Evolutionary conservation across 2,113 vertebrate genomes (phyloP).

Genomic region (Periophthalmus modestus): DNA sequence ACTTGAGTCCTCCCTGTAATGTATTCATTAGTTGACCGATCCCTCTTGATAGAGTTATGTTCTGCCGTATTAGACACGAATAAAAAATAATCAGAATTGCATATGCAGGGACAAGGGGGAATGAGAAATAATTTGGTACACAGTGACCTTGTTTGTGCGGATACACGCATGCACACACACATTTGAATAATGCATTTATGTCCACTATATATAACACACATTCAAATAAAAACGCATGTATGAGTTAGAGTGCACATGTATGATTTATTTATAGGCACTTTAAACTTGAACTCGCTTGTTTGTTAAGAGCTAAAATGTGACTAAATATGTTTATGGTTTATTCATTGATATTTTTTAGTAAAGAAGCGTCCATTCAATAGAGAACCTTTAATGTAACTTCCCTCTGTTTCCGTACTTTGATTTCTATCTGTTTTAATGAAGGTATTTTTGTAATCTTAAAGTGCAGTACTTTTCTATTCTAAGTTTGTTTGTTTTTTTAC

Average conservation of each 20-base stretch:
- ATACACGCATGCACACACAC: slow-evolving; percentile 4
- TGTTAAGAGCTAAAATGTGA: neutral
- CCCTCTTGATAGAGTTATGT: slow-evolving; percentile 50
- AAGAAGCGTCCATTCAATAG: too few species aligned
- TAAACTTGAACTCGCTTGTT: slow-evolving; percentile 7
- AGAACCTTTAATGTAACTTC: neutral
- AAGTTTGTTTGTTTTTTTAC: too few species aligned
- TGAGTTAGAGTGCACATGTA: neutral
- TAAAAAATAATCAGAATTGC: slow-evolving; percentile 54
- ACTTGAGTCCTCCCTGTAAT: slow-evolving; percentile 38
- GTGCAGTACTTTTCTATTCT: too few species aligned
- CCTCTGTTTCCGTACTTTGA: neutral
- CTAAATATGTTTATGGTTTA: neutral
- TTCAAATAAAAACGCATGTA: slow-evolving; percentile 10
- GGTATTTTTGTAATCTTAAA: neutral
- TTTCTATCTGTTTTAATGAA: neutral
- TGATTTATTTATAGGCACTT: slow-evolving; percentile 15
- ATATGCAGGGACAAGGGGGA: slow-evolving; percentile 32
- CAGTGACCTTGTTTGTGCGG: slow-evolving; percentile 1
- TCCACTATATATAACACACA: slow-evolving; percentile 13
- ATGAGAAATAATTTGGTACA: slow-evolving; percentile 5
- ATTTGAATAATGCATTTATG: slow-evolving; percentile 37
- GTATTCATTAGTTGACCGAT: slow-evolving; percentile 50
- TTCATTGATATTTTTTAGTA: neutral
- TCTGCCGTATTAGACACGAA: slow-evolving; percentile 46